Base-by-base conservation (phyloP, 2,113 vertebrate genomes). In the Hylia prasina region DNA sequence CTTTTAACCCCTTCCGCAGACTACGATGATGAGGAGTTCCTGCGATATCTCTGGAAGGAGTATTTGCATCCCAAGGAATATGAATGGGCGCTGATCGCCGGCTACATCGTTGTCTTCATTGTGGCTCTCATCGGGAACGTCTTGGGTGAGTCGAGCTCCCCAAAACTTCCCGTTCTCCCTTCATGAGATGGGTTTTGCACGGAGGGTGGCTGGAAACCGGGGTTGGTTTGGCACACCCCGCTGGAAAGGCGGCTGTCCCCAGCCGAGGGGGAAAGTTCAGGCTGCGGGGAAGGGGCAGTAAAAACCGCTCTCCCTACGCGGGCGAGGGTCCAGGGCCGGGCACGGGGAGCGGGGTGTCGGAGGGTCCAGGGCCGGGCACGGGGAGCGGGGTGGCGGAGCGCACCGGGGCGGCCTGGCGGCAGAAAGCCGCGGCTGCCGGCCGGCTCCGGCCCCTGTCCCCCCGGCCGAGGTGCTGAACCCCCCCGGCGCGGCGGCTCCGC, bases 61-160 rank as follows among this genome's bases (percentile, higher is more conserved):
- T 99, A 99, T 95, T 96, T 99, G 31, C 98, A 99, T 85, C 99
- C 99, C 13, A 99, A 99, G 78, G 98, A 99, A 91, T 99, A 99
- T 48, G 99, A 99, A 95, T 99, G 99, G 99, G 99, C 99, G 39
- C 98, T 99, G 48, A 99, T 99, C 51, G 98, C 98, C 30, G 99
- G 98, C 66, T 99, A 99, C 95, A 99, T 99, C 77, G 92, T 99
- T 40, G 99, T 99, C 9, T 99, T 99, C 95, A 97, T 99, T 63
- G 98, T 99, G 47, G 99, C 99, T 60, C 98, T 99, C 63, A 92
- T 99, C 27, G 99, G 99, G 91, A 99, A 99, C 92, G 98, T 99
- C 42, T 97, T 99, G 65, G 99, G 99, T 99, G 97, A 99, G 99
- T 98, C 85, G 44, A 21, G 31, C 47, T 58, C 33, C 13, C 48